phyloP scores from a whole-genome alignment of 1,140 invertebrate genomes.

The Conus betulinus region DNA sequence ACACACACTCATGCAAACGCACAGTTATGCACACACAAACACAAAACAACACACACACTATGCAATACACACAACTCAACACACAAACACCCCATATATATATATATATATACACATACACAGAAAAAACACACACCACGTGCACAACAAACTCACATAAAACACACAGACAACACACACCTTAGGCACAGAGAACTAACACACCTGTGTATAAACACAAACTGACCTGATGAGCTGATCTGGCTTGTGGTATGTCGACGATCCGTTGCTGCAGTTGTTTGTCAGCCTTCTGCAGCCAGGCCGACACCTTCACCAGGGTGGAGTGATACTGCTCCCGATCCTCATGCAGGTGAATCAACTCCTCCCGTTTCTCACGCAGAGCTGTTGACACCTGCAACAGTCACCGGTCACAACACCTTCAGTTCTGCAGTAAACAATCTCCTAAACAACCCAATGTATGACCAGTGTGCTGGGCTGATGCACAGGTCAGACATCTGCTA shows the following conservation, averaged over 20 bases:
- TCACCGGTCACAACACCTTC: too few species aligned
- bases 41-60: not conserved
- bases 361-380: slow-evolving; percentile 61
- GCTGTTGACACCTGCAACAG: not conserved
- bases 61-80: not conserved
- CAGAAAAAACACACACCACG: not conserved
- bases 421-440: too few species aligned
- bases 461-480: too few species aligned
- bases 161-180: too few species aligned
- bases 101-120: not conserved
- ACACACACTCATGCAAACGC: not conserved
- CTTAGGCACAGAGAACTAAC: not conserved
- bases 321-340: slow-evolving; percentile 57
- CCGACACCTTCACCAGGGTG: slow-evolving; percentile 50
- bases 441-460: too few species aligned
- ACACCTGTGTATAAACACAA: too few species aligned
- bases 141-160: not conserved
- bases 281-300: slow-evolving; percentile 63
- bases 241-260: slow-evolving; percentile 56
- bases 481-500: too few species aligned
- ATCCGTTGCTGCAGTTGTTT: slow-evolving; percentile 59
- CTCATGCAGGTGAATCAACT: slow-evolving; percentile 59
- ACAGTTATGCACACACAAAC: not conserved
- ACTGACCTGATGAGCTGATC: slow-evolving; percentile 62
- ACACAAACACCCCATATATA: not conserved